Evolutionary conservation across 2,113 vertebrate genomes (phyloP), one percentile per base, ranked within the genome.

Genomic region (Chionodraco myersi): DNA sequence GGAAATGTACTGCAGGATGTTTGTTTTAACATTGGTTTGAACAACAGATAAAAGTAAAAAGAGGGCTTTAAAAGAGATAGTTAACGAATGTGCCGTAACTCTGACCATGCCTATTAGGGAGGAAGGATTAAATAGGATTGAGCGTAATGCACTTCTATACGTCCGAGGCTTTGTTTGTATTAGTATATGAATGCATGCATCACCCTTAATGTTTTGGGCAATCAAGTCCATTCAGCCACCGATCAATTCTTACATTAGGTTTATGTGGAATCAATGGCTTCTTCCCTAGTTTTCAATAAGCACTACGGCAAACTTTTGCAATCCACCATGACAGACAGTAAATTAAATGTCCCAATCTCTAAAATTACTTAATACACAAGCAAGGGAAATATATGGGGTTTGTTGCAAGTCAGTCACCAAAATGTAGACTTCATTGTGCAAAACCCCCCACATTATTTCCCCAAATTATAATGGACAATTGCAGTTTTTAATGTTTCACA

Each of bases 301-400:
- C 84, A 89, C 89, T 89, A 90, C 79, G n/a, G 73, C 74, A 83
- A 84, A 88, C 57, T 62, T 80, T 76, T 78, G 73, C 61, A 68
- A 41, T 15, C 26, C 49, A 23, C n/a, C 58, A 41, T 48, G n/a
- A 15, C 61, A 74, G 16, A 77, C 70, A 74, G 80, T 47, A 63
- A 73, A 84, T 88, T 74, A 77, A 79, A 84, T 75, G 52, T 56
- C 67, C 45, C 5, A 30, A 78, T 87, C 64, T 83, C 60, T 67
- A n/a, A 81, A 75, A 76, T 77, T 14, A 73, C 59, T 69, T 49
- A 36, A 63, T 12, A 77, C 62, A 80, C 21, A 30, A 48, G 68
- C 61, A 73, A 59, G 36, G 36, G 7, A 41, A 41, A 41, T 71
- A 62, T 9, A 69, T 60, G 60, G 44, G 71, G 18, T 12, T 49